Evolutionary conservation across 2,113 vertebrate genomes (phyloP), one percentile per base, ranked within the genome.

Genomic region (Neodontobutis hainanensis): DNA sequence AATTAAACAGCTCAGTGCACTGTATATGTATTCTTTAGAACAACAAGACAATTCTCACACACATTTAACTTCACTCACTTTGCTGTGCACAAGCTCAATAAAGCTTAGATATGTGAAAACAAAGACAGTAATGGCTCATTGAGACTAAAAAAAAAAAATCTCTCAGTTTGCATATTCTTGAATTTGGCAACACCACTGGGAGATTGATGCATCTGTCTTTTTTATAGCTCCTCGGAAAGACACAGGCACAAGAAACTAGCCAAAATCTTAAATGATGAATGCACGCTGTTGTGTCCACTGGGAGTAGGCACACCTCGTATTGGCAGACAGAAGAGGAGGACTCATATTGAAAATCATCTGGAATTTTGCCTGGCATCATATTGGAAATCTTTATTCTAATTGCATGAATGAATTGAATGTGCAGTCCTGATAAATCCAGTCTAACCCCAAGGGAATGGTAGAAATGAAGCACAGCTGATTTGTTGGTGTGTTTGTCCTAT

Each of bases 331-430:
- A 78, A 56, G 72, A 68, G 72, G 55, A 71, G 65, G 70, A 68
- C 61, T 72, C 72, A 89, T 91, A 88, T 89, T 83, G 69, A 85
- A 82, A 84, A 89, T 88, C 82, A 89, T 87, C 78, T 85, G 85
- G 84, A 83, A 85, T 85, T 85, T 88, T 36, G 82, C 81, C 80
- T 61, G 69, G 70, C 56, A 64, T 63, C 27, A 82, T 85, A 85
- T 89, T 91, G 82, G 69, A 88, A 91, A 88, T 82, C 81, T 80
- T 84, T 88, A 85, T 86, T 86, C 87, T 91, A 90, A 92, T 90
- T 90, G 89, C 88, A 72, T 79, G 82, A 83, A 87, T 87, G 77
- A 90, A 88, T 86, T 77, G 84, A 90, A 88, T 80, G 74, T 68
- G 69, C 84, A 70, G 68, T 84, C 65, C 71, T 80, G 78, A 90